Base-by-base conservation (phyloP, 2,888 invertebrate species). In the Epicampocera succincta region DNA sequence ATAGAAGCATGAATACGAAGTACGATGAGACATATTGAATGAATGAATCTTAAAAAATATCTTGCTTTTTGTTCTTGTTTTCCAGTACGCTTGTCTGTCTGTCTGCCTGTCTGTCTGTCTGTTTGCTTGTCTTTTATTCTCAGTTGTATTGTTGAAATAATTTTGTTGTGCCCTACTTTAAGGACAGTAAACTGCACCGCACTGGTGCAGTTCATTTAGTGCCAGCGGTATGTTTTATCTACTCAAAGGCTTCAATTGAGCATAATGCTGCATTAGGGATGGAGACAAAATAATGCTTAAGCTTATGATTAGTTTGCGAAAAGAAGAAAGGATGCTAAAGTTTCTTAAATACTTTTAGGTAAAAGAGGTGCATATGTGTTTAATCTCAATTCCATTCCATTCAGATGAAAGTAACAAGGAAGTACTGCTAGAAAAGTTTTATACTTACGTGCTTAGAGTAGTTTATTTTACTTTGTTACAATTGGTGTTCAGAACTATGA, bases 221-320 rank as follows among this genome's bases (percentile, higher is more conserved):
- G 78, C 50, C 78, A 52, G 58, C 56, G 71, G 50, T 58, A 65
- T 58, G 33, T 72, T 58, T 78, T 13, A 58, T 69, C 46, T 33
- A 69, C 44, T 76, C 61, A 76, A 76, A 54, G 48, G 25, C 76
- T 76, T 54, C 38, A 76, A 46, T 76, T 76, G 52, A 25, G 11
- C 58, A 11, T 21, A 15, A 46, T 56, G 56, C 25, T 29, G 74
- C 40, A 66, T 66, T 66, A 56, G 58, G 29, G 40, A 6, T 29
- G 38, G n/a, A 25, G 46, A 58, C 48, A 56, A 25, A 40, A 54
- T 21, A 40, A 25, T 19, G 33, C 33, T 54, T n/a, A 54, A 46
- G 40, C 58, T 52, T 61, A n/a, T 48, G 58, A 58, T 46, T 48
- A 48, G 48, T 38, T 58, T 17, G 17, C 3, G 8, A 25, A 42